A percentile compares a stretch with the other conserved stretches of the same genome.
Evolutionary conservation across 2,113 vertebrate species (phyloP).

Genomic region (Rhynchomys soricoides): DNA sequence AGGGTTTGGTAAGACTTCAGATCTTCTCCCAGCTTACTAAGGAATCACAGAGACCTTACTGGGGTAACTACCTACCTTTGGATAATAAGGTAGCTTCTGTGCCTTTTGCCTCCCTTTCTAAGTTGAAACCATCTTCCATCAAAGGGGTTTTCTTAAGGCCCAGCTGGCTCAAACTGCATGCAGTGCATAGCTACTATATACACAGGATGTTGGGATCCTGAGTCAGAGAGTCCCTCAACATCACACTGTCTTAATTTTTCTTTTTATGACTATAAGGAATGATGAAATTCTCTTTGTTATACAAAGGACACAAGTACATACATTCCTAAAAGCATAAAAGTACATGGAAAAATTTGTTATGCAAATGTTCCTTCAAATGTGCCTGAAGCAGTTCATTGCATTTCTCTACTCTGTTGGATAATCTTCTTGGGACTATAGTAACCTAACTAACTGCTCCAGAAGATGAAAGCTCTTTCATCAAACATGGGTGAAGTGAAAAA

Average conservation of each 20-base stretch:
- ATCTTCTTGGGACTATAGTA: background rate
- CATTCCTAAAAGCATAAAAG: background rate
- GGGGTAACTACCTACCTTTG: background rate
- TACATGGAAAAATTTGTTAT: background rate
- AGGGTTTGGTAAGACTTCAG: background rate
- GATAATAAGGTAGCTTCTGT: background rate
- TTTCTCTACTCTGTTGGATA: background rate
- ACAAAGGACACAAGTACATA: background rate
- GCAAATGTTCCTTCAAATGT: background rate
- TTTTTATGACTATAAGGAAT: background rate
- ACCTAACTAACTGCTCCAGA: background rate
- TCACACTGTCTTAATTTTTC: background rate
- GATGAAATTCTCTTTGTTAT: background rate
- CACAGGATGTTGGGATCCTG: accelerated
- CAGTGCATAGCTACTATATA: background rate
- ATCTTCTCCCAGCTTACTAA: background rate
- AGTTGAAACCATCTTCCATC: background rate
- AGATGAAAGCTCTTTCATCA: background rate
- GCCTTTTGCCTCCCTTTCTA: background rate
- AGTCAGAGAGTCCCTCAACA: background rate
- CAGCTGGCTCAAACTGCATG: background rate
- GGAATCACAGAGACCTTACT: background rate
- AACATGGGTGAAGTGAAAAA: background rate
- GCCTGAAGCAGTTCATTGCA: background rate
- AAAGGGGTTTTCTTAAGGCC: background rate